Base-by-base conservation (phyloP, 1,140 invertebrate genomes). In the Drosophila cardini region DNA sequence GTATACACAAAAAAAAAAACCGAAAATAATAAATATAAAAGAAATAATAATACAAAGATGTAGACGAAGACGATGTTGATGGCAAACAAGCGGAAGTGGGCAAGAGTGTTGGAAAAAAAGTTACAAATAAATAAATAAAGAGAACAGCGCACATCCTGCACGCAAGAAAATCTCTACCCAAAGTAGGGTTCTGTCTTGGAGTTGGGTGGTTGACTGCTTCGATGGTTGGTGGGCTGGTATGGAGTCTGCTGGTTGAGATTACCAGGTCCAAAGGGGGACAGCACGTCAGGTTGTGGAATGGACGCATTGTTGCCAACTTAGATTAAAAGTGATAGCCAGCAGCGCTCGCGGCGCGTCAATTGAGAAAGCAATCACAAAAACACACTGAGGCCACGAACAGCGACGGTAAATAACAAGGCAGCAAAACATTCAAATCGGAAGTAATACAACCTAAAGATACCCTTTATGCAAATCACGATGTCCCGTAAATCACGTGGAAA, bases 321-420 rank as follows among this genome's bases (percentile, higher is more conserved):
- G 72, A 87, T 87, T 80, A 74, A 73, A 82, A 76, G 72, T 79
- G 83, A 86, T 83, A 63, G 76, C 68, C 75, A 75, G 72, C 81
- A 80, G 58, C 50, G 78, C 62, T 80, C 56, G 62, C 52, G 63
- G 68, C 82, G 70, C 55, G 67, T 60, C 71, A 81, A 86, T 86
- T 71, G 76, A 81, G 75, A 87, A 80, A 72, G 82, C 83, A 87
- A 86, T 87, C 76, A 71, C 42, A 68, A 75, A 64, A 72, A 70
- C 67, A 67, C 57, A 71, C 64, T 55, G 52, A 43, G 57, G 57
- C 67, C 71, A 52, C 56, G 60, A 50, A 46, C 21, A 46, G 62
- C 21, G 48, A 38, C 15, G 46, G 32, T 13, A 36, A 46, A 45
- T 45, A 45, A 57, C 36, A 57, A 57, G 55, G 55, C n/a, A 18